Percentiles rank a stretch among this genome's conserved stretches.
Evolutionary conservation across 2,888 invertebrate genomes (phyloP).

Genomic region (Epsilonema sp.): DNA sequence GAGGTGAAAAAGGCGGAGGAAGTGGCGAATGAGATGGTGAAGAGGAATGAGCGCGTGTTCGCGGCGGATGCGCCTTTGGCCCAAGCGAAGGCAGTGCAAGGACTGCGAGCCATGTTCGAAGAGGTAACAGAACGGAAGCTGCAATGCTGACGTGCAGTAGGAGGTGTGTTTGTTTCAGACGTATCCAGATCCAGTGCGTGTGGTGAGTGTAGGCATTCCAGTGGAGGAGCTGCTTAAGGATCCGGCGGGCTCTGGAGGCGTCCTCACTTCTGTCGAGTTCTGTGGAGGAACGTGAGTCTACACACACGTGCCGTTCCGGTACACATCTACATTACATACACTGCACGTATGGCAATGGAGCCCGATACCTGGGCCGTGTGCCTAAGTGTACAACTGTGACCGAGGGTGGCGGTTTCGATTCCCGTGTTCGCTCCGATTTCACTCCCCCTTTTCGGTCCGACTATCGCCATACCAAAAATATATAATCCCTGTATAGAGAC

Average conservation of each 20-base stretch:
- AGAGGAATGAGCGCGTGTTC: conserved; percentile 55
- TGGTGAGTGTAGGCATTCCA: conserved; percentile 79
- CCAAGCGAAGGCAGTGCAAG: conserved; percentile 70
- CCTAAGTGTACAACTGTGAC: not conserved
- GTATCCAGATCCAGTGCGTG: conserved; percentile 71
- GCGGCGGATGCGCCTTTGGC: conserved; percentile 63
- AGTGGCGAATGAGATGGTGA: conserved; percentile 52
- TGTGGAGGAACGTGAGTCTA: conserved; percentile 83
- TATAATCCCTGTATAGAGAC: too few species aligned
- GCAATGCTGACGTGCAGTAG: too few species aligned
- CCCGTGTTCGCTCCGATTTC: too few species aligned
- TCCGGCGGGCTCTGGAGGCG: conserved; percentile 56
- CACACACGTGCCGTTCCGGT: too few species aligned
- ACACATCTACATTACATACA: too few species aligned
- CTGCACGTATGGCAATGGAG: too few species aligned
- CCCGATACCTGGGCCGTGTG: too few species aligned
- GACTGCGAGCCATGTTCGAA: conserved; percentile 89
- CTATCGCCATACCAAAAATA: too few species aligned
- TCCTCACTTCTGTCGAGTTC: conserved; percentile 83
- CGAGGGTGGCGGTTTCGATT: not conserved
- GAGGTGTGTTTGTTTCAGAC: conserved; percentile 42
- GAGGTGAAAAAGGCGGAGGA: conserved; percentile 61
- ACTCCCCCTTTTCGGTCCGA: too few species aligned
- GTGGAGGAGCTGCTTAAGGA: conserved; percentile 68
- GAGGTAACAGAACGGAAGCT: too few species aligned